These are phyloP conservation scores for Vollenhovia emeryi DNA, from an alignment of 1,140 invertebrate genomes.

Conservation along the genomic window DNA sequence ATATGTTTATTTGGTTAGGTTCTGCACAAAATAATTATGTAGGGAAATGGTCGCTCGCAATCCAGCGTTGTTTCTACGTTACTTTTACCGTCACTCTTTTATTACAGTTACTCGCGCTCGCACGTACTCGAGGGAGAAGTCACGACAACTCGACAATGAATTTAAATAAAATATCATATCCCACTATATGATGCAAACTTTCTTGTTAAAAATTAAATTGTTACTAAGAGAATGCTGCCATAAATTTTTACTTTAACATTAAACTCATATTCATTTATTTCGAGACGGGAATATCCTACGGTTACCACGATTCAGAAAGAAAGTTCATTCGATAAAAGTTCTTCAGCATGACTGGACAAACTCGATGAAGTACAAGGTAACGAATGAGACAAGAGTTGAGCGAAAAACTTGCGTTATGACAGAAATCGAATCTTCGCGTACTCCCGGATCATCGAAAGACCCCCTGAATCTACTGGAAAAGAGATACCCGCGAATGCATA, in stretches of 20 bases:
- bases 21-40: too few relatives aligned
- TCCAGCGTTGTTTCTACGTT: too few relatives aligned
- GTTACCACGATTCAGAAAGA: background rate
- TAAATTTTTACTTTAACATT: background rate
- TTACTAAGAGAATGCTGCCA: background rate
- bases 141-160: too few relatives aligned
- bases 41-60: too few relatives aligned
- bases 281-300: background rate
- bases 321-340: background rate
- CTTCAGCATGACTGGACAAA: background rate
- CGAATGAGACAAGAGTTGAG: background rate
- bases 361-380: background rate
- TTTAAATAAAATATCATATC: too few relatives aligned
- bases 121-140: too few relatives aligned
- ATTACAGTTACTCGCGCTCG: too few relatives aligned
- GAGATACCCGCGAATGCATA: background rate
- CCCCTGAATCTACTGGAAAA: too few relatives aligned
- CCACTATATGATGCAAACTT: background rate
- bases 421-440: constrained; percentile 11
- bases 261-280: background rate
- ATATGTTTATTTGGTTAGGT: too few relatives aligned
- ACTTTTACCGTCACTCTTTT: too few relatives aligned
- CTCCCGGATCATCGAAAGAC: too few relatives aligned
- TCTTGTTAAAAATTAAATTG: background rate
- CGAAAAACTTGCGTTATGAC: background rate